phyloP scores from a whole-genome alignment of 92 coral and sea anemone species.

The Zoanthus solanderi region DNA sequence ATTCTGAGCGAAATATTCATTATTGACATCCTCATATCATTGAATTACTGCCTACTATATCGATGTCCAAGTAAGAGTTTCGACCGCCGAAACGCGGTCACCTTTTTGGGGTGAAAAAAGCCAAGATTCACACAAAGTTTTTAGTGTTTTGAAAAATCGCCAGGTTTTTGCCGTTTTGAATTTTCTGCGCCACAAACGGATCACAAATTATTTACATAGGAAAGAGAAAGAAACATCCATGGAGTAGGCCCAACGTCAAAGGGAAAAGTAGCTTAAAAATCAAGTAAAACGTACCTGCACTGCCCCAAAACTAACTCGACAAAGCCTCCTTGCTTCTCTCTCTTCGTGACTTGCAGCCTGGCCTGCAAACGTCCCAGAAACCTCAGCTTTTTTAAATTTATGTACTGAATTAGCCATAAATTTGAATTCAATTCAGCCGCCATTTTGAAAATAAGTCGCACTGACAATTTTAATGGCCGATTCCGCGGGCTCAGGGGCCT shows the following conservation, averaged over 20 bases:
- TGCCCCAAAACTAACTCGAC: conserved; percentile 32
- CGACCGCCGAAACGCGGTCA: conserved; percentile 40
- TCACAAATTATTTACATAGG: conserved; percentile 38
- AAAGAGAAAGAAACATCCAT: conserved; percentile 31
- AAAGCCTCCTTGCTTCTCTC: conserved; percentile 34
- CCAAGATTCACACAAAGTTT: conserved; percentile 46
- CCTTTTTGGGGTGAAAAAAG: conserved; percentile 49
- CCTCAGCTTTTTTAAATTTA: conserved; percentile 38
- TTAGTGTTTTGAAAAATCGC: conserved; percentile 49
- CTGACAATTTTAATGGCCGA: conserved; percentile 52
- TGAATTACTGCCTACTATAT: neutral
- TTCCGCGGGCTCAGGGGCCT: conserved; percentile 58
- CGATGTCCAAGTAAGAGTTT: neutral
- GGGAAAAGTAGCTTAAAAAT: conserved; percentile 26
- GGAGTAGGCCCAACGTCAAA: conserved; percentile 19
- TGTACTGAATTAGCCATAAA: conserved; percentile 37
- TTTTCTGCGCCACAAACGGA: conserved; percentile 31
- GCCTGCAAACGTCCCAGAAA: conserved; percentile 45
- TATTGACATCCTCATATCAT: neutral
- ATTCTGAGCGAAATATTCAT: conserved; percentile 2
- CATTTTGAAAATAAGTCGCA: conserved; percentile 56
- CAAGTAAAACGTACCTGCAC: conserved; percentile 36
- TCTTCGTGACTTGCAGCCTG: conserved; percentile 48
- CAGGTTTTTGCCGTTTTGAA: conserved; percentile 53
- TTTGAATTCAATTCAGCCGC: conserved; percentile 44